phyloP scores from a whole-genome alignment of 2,797 vertebrate species.

The Ctenopoma kingsleyae region DNA sequence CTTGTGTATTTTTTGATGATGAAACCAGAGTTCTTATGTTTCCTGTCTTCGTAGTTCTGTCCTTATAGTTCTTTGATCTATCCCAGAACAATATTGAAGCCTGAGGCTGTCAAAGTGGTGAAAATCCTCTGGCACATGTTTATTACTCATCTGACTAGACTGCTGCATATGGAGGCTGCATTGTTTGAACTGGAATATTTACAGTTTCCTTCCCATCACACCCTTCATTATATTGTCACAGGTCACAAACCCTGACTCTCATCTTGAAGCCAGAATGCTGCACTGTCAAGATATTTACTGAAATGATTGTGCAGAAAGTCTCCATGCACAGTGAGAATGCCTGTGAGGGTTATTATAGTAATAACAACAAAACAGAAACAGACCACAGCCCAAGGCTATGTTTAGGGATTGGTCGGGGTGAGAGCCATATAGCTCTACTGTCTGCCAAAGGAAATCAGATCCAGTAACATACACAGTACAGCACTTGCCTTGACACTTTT shows the following conservation, averaged over 20 bases:
- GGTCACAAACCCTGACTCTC: conserved; percentile 55
- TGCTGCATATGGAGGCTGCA: conserved; percentile 30
- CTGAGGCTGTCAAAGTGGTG: conserved; percentile 34
- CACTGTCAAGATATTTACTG: conserved; percentile 58
- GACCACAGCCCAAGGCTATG: conserved; percentile 65
- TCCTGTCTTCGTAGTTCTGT: conserved; percentile 48
- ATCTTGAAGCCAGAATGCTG: conserved; percentile 52
- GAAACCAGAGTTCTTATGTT: conserved; percentile 55
- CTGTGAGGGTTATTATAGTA: conserved; percentile 63
- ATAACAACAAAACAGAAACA: conserved; percentile 68
- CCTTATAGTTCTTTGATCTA: conserved; percentile 60
- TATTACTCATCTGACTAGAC: conserved; percentile 47
- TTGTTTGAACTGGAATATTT: conserved; percentile 60
- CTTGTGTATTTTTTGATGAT: conserved; percentile 32
- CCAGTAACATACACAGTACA: conserved; percentile 28
- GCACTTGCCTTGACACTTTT: conserved; percentile 31
- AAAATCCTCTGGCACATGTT: conserved; percentile 46
- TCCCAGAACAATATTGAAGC: conserved; percentile 31
- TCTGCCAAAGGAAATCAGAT: conserved; percentile 52
- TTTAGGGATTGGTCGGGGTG: conserved; percentile 51
- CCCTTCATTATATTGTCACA: conserved; percentile 53
- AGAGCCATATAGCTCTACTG: conserved; percentile 37
- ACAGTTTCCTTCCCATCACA: conserved; percentile 45
- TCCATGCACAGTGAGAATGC: conserved; percentile 47
- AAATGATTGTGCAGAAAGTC: conserved; percentile 51